Percentiles rank a stretch among this genome's conserved stretches.
phyloP scores from a whole-genome alignment of 2,113 vertebrate genomes.

The Mastomys natalensis region DNA sequence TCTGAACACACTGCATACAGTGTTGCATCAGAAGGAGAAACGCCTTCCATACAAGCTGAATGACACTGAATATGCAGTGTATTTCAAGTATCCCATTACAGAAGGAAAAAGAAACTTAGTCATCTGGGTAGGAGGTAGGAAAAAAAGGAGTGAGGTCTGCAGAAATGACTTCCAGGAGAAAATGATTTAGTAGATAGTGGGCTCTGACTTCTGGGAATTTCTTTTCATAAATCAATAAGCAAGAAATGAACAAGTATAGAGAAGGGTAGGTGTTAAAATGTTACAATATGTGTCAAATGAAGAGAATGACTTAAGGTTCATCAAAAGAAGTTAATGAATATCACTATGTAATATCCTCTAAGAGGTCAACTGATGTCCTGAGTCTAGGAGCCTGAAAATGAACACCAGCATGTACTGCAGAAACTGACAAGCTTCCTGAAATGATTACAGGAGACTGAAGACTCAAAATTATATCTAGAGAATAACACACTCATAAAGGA shows the following conservation, averaged over 20 bases:
- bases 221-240: constrained; percentile 67
- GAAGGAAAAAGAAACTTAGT: constrained; percentile 15
- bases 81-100: constrained; percentile 29
- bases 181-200: constrained; percentile 47
- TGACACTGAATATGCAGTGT: background rate
- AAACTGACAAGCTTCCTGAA: constrained; percentile 53
- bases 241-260: constrained; percentile 48
- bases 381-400: background rate
- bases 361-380: background rate
- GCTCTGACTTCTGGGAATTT: constrained; percentile 62
- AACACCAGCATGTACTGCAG: background rate
- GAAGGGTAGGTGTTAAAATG: constrained; percentile 50
- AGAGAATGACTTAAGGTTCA: constrained; percentile 28
- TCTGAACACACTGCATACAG: background rate
- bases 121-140: background rate
- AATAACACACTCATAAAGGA: constrained; percentile 11
- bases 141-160: constrained; percentile 26
- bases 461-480: constrained; percentile 44
- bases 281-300: constrained; percentile 49
- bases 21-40: background rate
- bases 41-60: background rate
- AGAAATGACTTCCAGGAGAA: constrained; percentile 65
- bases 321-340: background rate
- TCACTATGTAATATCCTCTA: background rate
- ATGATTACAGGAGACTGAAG: constrained; percentile 29